A percentile compares a stretch with the other conserved stretches of the same genome.
These are phyloP conservation scores for Agrilus mali DNA, from an alignment of 2,888 invertebrate genomes.

Conservation along the genomic window DNA sequence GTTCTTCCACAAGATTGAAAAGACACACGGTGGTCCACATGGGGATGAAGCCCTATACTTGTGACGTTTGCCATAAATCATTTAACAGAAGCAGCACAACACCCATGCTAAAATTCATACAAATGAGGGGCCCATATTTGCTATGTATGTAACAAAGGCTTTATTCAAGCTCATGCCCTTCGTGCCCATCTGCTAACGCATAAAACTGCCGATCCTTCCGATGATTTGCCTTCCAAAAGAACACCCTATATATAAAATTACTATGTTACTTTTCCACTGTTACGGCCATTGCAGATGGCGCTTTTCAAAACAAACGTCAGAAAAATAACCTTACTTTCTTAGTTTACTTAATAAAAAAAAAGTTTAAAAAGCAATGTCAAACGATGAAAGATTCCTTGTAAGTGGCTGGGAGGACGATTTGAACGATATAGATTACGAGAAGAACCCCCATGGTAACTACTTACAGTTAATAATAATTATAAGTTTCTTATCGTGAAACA, in stretches of 20 bases:
- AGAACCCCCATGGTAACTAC: constrained; percentile 56
- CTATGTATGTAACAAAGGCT: constrained; percentile 21
- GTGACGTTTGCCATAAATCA: constrained; percentile 22
- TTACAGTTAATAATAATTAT: not conserved
- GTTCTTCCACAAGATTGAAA: constrained; percentile 20
- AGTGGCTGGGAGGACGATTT: constrained; percentile 73
- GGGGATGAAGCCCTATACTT: constrained; percentile 21
- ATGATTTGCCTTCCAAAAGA: too few relatives aligned
- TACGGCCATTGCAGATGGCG: too few relatives aligned
- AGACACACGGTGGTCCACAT: constrained; percentile 23
- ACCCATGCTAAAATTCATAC: constrained; percentile 24
- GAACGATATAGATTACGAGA: constrained; percentile 53
- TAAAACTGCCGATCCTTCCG: too few relatives aligned
- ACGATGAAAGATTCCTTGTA: constrained; percentile 38
- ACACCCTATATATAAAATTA: too few relatives aligned
- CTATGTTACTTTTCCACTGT: too few relatives aligned
- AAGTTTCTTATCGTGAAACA: constrained; percentile 1
- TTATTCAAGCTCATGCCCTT: constrained; percentile 22
- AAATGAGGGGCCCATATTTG: constrained; percentile 22
- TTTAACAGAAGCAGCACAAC: constrained; percentile 21
- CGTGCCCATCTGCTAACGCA: constrained; percentile 17
- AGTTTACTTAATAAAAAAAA: too few relatives aligned
- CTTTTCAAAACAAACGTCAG: too few relatives aligned
- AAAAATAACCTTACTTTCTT: too few relatives aligned
- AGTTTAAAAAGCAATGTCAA: constrained; percentile 9